These are phyloP conservation scores for Pycnonotus jocosus DNA, from an alignment of 2,113 vertebrate species.

Conservation along the genomic window DNA sequence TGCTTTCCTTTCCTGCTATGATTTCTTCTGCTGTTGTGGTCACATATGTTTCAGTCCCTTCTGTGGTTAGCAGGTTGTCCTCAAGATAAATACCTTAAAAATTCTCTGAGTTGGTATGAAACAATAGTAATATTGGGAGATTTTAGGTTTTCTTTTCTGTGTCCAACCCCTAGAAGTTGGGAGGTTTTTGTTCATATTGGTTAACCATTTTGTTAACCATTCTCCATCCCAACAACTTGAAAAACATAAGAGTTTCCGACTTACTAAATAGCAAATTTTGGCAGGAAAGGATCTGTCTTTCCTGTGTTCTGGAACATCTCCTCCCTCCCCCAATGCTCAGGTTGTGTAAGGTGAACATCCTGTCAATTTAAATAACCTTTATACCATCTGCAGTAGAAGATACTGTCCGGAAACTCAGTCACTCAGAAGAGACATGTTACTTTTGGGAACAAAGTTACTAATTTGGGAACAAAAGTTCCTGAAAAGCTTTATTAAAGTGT, in stretches of 20 bases:
- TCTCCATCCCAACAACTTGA: accelerated
- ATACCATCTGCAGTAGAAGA: not conserved
- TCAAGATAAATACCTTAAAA: not conserved
- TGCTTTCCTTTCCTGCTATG: not conserved
- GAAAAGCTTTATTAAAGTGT: not conserved
- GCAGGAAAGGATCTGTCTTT: not conserved
- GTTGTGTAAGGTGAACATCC: not conserved
- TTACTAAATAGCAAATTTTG: not conserved
- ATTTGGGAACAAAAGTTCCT: not conserved
- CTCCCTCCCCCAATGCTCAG: not conserved
- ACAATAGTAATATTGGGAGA: not conserved
- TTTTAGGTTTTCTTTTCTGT: not conserved
- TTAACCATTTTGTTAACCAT: not conserved
- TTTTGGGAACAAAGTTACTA: not conserved
- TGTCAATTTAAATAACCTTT: not conserved
- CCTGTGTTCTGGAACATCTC: not conserved
- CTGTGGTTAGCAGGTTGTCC: accelerated
- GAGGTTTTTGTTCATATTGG: accelerated
- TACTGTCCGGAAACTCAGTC: not conserved
- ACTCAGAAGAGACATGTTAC: not conserved
- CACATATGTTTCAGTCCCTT: not conserved
- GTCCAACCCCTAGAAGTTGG: not conserved
- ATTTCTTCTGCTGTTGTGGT: not conserved
- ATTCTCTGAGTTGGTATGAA: not conserved
- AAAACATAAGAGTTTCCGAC: not conserved